A percentile compares a stretch with the other conserved stretches of the same genome.
Conservation (phyloP, 2,888 invertebrate species). For the Thysanoteuthis rhombus region DNA sequence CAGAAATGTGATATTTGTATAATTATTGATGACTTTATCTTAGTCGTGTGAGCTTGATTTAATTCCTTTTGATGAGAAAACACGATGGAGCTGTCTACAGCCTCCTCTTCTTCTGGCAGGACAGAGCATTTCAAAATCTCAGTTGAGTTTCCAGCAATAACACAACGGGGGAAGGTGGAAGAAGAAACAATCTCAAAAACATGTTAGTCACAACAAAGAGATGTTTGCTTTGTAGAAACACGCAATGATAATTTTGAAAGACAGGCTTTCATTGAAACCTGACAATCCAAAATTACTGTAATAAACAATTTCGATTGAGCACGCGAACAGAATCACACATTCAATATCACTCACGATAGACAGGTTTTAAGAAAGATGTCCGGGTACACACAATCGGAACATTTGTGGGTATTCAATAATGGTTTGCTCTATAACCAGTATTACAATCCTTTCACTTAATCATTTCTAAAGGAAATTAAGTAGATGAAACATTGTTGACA, state of each 20-base stretch:
- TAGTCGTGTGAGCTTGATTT: too few species aligned
- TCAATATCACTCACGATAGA: not conserved
- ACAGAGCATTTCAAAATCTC: too few species aligned
- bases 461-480: too few species aligned
- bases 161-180: too few species aligned
- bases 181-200: not conserved
- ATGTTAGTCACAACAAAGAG: not conserved
- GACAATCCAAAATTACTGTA: not conserved
- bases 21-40: too few species aligned
- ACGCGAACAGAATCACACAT: not conserved
- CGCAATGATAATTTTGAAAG: not conserved
- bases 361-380: not conserved
- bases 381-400: not conserved
- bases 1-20: too few species aligned
- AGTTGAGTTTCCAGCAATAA: too few species aligned
- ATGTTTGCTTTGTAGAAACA: not conserved
- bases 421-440: not conserved
- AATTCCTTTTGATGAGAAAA: too few species aligned
- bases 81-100: too few species aligned
- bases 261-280: not conserved
- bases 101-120: too few species aligned
- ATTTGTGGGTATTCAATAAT: not conserved
- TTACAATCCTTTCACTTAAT: too few species aligned
- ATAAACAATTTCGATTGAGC: not conserved
- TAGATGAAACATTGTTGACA: too few species aligned